Evolutionary conservation across 1,140 invertebrate genomes (phyloP).

Genomic region (Rhizoglyphus robini): DNA sequence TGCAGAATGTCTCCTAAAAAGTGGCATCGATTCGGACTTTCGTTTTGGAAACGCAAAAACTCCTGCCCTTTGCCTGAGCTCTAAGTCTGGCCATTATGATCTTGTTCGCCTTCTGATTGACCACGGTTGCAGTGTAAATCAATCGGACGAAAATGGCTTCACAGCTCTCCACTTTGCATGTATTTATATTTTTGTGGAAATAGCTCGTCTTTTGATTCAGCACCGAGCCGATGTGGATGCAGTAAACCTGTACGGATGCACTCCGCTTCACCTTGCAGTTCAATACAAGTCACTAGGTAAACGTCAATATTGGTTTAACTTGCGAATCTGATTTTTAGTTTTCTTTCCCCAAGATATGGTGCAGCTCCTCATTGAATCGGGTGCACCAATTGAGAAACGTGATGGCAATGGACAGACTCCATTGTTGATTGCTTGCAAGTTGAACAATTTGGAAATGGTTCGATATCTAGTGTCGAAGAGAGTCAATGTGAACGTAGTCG

Average conservation of each 20-base stretch:
- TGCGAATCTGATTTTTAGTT: background rate
- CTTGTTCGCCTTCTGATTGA: conserved; percentile 28
- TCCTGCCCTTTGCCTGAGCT: conserved; percentile 31
- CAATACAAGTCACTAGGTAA: conserved; percentile 45
- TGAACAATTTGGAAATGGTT: conserved; percentile 93
- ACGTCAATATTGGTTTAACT: background rate
- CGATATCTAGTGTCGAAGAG: conserved; percentile 89
- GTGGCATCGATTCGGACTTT: conserved; percentile 29
- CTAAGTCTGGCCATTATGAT: conserved; percentile 28
- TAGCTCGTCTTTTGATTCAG: conserved; percentile 26
- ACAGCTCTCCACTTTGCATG: conserved; percentile 28
- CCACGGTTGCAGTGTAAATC: conserved; percentile 25
- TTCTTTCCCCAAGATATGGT: background rate
- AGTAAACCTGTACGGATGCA: conserved; percentile 30
- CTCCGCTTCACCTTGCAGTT: conserved; percentile 48
- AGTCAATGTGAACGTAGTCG: conserved; percentile 49
- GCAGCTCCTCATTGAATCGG: conserved; percentile 26
- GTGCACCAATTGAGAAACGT: conserved; percentile 20
- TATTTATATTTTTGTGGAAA: conserved; percentile 25
- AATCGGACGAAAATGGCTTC: background rate
- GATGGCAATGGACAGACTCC: conserved; percentile 38
- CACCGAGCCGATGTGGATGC: conserved; percentile 26
- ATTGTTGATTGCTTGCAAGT: conserved; percentile 70
- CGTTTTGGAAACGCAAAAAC: conserved; percentile 29
- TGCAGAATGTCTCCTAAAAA: conserved; percentile 25